Percentiles rank a stretch among this genome's conserved stretches.
phyloP scores from a whole-genome alignment of 2,113 vertebrate species.

The Sapayoa aenigma region DNA sequence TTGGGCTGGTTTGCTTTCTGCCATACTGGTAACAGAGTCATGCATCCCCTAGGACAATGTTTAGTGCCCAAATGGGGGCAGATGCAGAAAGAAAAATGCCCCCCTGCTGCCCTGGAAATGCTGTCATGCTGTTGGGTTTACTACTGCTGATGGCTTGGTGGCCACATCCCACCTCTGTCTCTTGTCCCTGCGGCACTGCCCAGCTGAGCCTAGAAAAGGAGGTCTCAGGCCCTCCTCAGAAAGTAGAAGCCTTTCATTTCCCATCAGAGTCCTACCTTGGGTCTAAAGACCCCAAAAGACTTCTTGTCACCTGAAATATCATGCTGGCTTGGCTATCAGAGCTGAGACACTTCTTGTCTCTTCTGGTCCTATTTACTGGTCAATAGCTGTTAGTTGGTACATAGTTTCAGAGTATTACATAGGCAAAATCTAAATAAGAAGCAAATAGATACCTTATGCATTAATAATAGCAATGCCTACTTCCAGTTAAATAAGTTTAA shows the following conservation, averaged over 20 bases:
- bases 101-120: background rate
- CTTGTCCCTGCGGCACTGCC: background rate
- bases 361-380: background rate
- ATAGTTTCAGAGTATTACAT: background rate
- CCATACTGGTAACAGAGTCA: background rate
- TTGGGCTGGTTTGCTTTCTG: background rate
- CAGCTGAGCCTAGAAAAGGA: background rate
- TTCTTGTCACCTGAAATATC: background rate
- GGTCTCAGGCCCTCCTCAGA: background rate
- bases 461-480: background rate
- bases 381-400: background rate
- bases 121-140: background rate
- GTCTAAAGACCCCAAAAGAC: background rate
- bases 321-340: background rate
- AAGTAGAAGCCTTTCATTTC: background rate
- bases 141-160: accelerated
- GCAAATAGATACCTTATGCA: background rate
- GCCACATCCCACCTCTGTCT: background rate
- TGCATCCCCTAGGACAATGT: accelerated
- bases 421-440: background rate
- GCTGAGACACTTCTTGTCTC: background rate
- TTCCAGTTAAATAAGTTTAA: background rate
- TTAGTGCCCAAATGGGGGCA: background rate
- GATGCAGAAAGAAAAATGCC: background rate
- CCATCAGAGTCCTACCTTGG: background rate